A percentile compares a stretch with the other conserved stretches of the same genome.
These are phyloP conservation scores for Tetropium fuscum DNA, from an alignment of 2,888 invertebrate genomes.

Conservation along the genomic window DNA sequence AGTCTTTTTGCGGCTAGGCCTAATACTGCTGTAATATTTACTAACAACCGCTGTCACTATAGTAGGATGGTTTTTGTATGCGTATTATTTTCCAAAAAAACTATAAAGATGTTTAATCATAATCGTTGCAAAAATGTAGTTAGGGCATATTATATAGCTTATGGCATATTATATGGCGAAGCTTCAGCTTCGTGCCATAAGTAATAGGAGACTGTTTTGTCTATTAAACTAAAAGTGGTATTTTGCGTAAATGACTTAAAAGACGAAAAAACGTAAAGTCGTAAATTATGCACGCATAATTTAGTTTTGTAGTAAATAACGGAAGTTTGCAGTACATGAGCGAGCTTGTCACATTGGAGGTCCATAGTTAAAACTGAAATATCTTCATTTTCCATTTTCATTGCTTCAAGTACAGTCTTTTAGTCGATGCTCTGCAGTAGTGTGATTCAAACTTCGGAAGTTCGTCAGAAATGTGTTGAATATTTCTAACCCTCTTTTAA, in stretches of 20 bases:
- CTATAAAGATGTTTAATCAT: conserved; percentile 32
- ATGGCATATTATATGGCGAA: conserved; percentile 28
- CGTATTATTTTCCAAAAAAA: conserved; percentile 26
- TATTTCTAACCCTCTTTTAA: conserved; percentile 24
- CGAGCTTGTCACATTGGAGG: conserved; percentile 8
- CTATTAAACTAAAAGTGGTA: conserved; percentile 35
- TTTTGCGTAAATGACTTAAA: too few relatives aligned
- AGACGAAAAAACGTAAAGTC: too few relatives aligned
- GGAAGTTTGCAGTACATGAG: conserved; percentile 26
- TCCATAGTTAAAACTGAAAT: conserved; percentile 26
- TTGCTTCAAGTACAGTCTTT: conserved; percentile 33
- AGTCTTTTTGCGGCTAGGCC: conserved; percentile 26
- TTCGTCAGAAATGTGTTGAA: conserved; percentile 33
- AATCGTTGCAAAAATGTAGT: conserved; percentile 27
- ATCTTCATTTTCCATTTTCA: conserved; percentile 19
- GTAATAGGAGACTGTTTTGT: conserved; percentile 30
- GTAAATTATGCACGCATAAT: conserved; percentile 38
- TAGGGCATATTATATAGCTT: too few relatives aligned
- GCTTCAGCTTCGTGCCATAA: conserved; percentile 34
- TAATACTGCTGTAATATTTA: conserved; percentile 32
- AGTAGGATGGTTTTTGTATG: conserved; percentile 24
- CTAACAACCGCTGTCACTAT: conserved; percentile 35
- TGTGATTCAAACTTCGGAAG: conserved; percentile 36
- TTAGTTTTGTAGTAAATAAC: conserved; percentile 41
- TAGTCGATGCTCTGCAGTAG: conserved; percentile 18